Base-by-base conservation (phyloP, 2,888 invertebrate species). In the Microctonus brassicae region DNA sequence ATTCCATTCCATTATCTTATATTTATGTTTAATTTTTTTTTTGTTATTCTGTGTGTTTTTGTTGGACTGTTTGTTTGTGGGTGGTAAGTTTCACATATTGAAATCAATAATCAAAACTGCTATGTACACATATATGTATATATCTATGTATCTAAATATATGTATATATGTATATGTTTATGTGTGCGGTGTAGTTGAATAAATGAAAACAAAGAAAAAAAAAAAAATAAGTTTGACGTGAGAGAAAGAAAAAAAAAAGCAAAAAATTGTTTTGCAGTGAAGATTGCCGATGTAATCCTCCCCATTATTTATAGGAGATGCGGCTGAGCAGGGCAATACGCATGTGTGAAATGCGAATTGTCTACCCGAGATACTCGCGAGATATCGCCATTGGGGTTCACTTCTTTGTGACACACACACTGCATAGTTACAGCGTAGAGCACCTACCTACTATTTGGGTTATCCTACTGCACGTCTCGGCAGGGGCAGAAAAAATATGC, bases 241-340 rank as follows among this genome's bases (percentile, higher is more conserved):
- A 75, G 57, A 67, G 63, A 61, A 60, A 67, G n/a, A 60, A 60
- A 74, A 58, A 68, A 65, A 70, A 74, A 73, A 69, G 75, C 73
- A 65, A 74, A 71, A 75, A 77, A 79, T 75, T 80, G 77, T 77
- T 78, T 79, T 78, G 77, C 77, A 76, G 79, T 81, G 79, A 76
- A 82, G 76, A 80, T 82, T 82, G 81, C 83, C 82, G 83, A 86
- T 84, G 84, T 87, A 86, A 86, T 85, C 81, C 79, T 86, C 83
- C 82, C 85, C 85, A 81, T 87, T 87, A 86, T 87, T 87, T 87
- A 84, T 87, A 87, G 87, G 87, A 85, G 85, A 85, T 84, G 85
- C 84, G 85, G 87, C 86, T 86, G 86, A 87, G 79, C 83, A 80
- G 80, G 80, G n/a, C 47, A 69, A 76, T 72, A 73, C 72, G 74